Evolutionary conservation across 92 coral and sea anemone genomes (phyloP), one percentile per base, ranked within the genome.

Genomic region (Ricordea florida): DNA sequence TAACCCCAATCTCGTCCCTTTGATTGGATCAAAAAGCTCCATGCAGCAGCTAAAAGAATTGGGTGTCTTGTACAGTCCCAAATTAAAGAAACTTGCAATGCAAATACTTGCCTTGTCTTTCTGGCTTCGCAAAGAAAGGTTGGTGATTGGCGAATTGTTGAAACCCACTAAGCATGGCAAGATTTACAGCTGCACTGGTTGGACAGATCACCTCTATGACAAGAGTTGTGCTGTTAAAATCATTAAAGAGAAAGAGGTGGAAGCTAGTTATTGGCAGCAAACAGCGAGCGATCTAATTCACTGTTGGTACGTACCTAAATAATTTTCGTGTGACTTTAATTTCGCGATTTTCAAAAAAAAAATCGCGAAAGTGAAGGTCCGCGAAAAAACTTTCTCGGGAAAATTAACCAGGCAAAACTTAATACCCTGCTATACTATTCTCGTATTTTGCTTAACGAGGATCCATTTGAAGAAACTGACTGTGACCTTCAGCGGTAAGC

Each of bases 121-220:
- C 59, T 51, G 63, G 55, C 64, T 85, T 3, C 68, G 57, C n/a
- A 75, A 74, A n/a, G 85, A 81, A 28, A 70, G 63, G 4, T 60
- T 69, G n/a, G 10, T 20, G 22, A 53, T 85, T 20, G 90, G 85
- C 24, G 58, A 40, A 43, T 28, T 26, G 5, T 1, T 78, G 26
- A 30, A 30, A 23, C 16, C 42, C 27, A 85, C 90, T 23, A 65
- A 66, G 35, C 80, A 78, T 38, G 65, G 79, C 0, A 42, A 55
- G 26, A 44, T 85, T 35, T 66, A 31, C 33, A 53, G 41, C 2
- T 70, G 90, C 20, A 15, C 56, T 16, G 59, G 75, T 43, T 76
- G 66, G 25, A n/a, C 22, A 3, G 72, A 67, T 56, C 43, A 50
- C n/a, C 27, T 6, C 2, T 62, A 10, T 33, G 36, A 17, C 8